Base-by-base conservation (phyloP, 2,797 vertebrate genomes). In the Clarias fuscus region DNA sequence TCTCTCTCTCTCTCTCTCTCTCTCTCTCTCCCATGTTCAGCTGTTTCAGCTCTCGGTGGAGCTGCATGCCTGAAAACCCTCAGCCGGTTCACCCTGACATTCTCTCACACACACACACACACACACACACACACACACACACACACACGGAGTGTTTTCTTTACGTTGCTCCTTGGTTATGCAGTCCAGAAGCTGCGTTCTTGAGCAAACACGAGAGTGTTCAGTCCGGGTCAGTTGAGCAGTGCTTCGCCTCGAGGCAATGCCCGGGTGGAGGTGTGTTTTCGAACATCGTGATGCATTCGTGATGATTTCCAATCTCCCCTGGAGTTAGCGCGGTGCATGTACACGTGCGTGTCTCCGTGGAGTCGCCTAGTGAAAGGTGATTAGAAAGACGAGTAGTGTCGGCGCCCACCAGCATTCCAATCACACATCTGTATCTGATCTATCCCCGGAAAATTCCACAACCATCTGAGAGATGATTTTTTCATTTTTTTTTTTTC, bases 401-500 rank as follows among this genome's bases (percentile, higher is more conserved):
- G 76, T 48, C 30, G 53, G 62, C 27, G n/a, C 83, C 78, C 75
- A 43, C 70, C 22, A 17, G 80, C 77, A 76, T 86, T 87, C 71
- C 70, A 62, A 77, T 75, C 84, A 53, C 83, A 90, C 86, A 87
- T 87, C 83, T 92, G 87, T 89, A 91, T 86, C 89, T 78, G 89
- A 20, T 86, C 91, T 81, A 53, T 53, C 84, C 67, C 72, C 61
- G 84, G 71, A 78, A 79, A n/a, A 90, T 80, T 90, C 61, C 75
- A 58, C 68, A 71, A 71, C 84, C 85, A 77, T 83, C 72, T 62
- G 61, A 86, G 84, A 83, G 43, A 53, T 72, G 84, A 24, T 91
- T 93, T 87, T 92, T 93, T 92, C n/a, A 17, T n/a, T 48, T 14
- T 5, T 33, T 92, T 93, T 92, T 40, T n/a, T n/a, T 53, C 7